Evolutionary conservation across 2,113 vertebrate genomes (phyloP), one percentile per base, ranked within the genome.

Genomic region (Ia io): DNA sequence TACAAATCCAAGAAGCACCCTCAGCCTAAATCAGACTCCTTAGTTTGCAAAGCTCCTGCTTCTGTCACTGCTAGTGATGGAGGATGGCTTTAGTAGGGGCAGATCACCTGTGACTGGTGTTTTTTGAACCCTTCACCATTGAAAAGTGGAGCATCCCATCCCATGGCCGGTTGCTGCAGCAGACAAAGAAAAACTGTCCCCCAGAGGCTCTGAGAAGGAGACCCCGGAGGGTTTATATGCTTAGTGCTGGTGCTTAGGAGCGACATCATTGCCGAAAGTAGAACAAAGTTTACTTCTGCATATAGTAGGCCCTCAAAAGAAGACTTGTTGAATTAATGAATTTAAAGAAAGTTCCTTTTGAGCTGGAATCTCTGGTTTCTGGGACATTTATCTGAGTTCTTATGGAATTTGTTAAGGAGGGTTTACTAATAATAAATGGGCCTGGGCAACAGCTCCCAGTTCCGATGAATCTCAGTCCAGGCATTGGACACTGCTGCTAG

Each of bases 351-450:
- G 2, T 49, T 73, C 40, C 14, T 74, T 28, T 10, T 0, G 30
- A 35, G 17, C 30, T 22, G 7, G 12, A 88, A 80, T 37, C 37
- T 67, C 74, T 88, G 56, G 63, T 10, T n/a, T 84, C 49, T 22
- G 8, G 32, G 30, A 56, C 40, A 14, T 92, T 73, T 83, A 88
- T 76, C 44, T 92, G 69, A 69, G 65, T 88, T 37, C 51, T 90
- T 83, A 16, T 11, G 23, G 53, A 84, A 92, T 87, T 85, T 90
- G 13, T 79, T 84, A 47, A 69, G 18, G 44, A 79, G 25, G 85
- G 73, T 85, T 94, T 59, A 74, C 67, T 35, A 20, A 51, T 88
- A 77, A 90, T 35, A 93, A 96, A 56, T 6, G 6, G n/a, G 12
- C 17, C 53, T 35, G 18, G 30, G 12, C 30, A 49, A 44, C 5